phyloP scores from a whole-genome alignment of 2,113 vertebrate genomes.

The Percopsis transmontana region DNA sequence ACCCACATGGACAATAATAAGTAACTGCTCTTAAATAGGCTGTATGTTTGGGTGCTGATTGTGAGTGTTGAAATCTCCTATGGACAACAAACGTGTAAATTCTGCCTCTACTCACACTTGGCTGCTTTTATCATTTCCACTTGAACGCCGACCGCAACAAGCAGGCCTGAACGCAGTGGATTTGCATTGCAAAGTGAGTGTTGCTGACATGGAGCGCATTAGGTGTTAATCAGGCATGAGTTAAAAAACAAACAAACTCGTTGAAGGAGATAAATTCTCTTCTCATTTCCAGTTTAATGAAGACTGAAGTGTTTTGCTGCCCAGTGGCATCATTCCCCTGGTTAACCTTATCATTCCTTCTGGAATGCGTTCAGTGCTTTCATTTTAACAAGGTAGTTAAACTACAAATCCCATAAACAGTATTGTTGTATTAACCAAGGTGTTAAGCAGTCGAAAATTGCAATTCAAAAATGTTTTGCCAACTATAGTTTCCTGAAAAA shows the following conservation, averaged over 20 bases:
- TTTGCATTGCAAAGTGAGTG: conserved; percentile 24
- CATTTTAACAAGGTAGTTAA: too few species aligned
- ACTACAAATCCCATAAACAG: too few species aligned
- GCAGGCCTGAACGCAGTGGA: background rate
- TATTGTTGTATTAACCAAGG: too few species aligned
- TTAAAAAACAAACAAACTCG: conserved; percentile 6
- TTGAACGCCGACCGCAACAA: background rate
- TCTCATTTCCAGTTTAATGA: background rate
- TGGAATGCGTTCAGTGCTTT: too few species aligned
- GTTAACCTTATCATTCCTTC: too few species aligned
- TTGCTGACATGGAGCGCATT: background rate
- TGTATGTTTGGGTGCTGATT: background rate
- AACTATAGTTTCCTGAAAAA: too few species aligned
- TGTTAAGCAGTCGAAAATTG: too few species aligned
- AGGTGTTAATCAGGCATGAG: conserved; percentile 8
- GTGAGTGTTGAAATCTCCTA: background rate
- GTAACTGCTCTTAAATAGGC: background rate
- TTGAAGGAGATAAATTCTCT: background rate
- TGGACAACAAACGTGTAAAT: background rate
- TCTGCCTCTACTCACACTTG: background rate
- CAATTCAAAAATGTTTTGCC: too few species aligned
- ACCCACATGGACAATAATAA: conserved; percentile 10
- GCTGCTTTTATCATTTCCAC: conserved; percentile 14
- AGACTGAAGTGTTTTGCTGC: too few species aligned
- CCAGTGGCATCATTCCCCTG: too few species aligned